A percentile compares a stretch with the other conserved stretches of the same genome.
Conservation (phyloP, 2,113 vertebrate species). For the Petromus typicus region DNA sequence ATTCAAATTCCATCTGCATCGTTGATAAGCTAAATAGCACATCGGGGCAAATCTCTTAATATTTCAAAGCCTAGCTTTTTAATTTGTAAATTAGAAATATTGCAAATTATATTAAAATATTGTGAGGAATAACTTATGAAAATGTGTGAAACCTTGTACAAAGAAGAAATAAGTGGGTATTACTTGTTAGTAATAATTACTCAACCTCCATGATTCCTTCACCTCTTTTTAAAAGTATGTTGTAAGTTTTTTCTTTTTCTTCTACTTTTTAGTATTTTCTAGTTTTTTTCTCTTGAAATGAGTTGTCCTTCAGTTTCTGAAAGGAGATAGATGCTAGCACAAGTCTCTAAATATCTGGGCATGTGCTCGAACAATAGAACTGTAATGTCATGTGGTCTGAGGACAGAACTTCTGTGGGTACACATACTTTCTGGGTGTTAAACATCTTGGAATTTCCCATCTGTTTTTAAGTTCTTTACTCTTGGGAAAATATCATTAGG, state of each 20-base stretch:
- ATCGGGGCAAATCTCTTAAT: not conserved
- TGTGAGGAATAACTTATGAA: not conserved
- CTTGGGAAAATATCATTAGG: slow-evolving; percentile 25
- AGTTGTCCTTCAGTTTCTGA: not conserved
- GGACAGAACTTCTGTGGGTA: not conserved
- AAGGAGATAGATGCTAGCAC: not conserved
- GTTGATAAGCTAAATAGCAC: not conserved
- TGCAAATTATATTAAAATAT: not conserved
- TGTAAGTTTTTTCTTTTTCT: not conserved
- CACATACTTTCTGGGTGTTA: not conserved
- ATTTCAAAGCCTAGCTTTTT: not conserved
- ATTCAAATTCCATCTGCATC: not conserved
- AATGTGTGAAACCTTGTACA: not conserved
- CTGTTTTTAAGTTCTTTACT: not conserved
- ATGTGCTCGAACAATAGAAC: accelerated
- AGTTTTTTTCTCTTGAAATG: not conserved
- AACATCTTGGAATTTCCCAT: slow-evolving; percentile 37
- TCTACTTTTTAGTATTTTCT: not conserved
- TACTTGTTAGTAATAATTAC: not conserved
- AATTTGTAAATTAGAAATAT: not conserved
- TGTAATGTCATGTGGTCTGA: not conserved
- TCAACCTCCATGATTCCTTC: not conserved
- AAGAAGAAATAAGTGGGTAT: not conserved
- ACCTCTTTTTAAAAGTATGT: not conserved
- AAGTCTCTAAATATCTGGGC: not conserved